These are phyloP conservation scores for Fissipunctia ypsillon DNA, from an alignment of 2,888 invertebrate species.

Conservation along the genomic window DNA sequence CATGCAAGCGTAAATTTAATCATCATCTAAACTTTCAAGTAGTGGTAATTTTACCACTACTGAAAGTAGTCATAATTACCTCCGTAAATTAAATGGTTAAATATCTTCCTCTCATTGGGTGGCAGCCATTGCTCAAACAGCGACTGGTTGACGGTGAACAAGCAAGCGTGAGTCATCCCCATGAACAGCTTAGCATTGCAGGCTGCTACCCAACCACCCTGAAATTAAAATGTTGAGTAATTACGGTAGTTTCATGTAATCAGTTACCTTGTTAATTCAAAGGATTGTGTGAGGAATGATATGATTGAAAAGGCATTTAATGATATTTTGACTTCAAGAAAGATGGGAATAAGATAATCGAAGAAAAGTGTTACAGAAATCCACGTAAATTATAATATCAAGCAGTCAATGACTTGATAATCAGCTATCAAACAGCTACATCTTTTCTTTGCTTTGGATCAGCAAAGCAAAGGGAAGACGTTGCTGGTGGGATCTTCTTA, in stretches of 20 bases:
- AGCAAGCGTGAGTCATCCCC: conserved; percentile 86
- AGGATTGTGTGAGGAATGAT: not conserved
- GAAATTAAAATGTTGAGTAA: conserved; percentile 44
- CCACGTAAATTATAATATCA: not conserved
- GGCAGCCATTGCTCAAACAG: conserved; percentile 82
- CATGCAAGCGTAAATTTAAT: not conserved
- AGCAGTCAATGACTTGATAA: not conserved
- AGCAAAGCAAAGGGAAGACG: not conserved
- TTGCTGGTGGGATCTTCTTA: not conserved
- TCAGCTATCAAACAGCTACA: not conserved
- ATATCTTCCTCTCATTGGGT: conserved; percentile 78
- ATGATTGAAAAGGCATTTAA: not conserved
- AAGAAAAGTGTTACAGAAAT: not conserved
- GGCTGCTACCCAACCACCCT: conserved; percentile 91
- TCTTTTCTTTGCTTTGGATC: not conserved
- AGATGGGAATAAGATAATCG: not conserved
- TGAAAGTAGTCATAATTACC: conserved; percentile 76
- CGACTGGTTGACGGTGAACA: conserved; percentile 76
- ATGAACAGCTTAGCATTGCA: conserved; percentile 86
- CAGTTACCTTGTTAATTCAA: not conserved
- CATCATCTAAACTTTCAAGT: not conserved
- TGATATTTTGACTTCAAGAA: not conserved
- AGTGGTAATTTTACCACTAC: too few relatives aligned
- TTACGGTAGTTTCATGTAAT: not conserved
- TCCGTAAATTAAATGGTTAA: conserved; percentile 77